Evolutionary conservation across 1,140 invertebrate genomes (phyloP).

Genomic region (Orchestia grillus): DNA sequence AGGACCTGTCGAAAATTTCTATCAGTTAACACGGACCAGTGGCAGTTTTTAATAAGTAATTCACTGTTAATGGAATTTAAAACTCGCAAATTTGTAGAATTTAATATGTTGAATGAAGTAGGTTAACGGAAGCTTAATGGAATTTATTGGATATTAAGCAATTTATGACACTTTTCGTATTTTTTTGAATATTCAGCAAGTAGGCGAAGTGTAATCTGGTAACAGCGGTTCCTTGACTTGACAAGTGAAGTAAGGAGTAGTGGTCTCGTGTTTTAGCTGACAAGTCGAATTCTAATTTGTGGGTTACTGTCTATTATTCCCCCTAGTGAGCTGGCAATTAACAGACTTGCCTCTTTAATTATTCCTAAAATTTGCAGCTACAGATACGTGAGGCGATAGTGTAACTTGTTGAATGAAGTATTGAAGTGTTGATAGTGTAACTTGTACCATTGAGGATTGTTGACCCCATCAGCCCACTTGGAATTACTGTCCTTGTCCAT

Average conservation of each 20-base stretch:
- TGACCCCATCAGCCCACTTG: neutral
- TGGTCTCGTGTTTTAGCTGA: neutral
- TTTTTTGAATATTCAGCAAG: neutral
- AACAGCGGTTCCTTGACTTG: neutral
- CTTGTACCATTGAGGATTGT: neutral
- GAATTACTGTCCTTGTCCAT: neutral
- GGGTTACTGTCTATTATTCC: neutral
- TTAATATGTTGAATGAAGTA: neutral
- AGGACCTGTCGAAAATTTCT: neutral
- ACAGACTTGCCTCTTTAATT: neutral
- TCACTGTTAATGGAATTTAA: neutral
- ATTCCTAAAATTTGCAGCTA: neutral
- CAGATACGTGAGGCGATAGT: no score
- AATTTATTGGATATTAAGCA: neutral
- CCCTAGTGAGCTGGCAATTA: neutral
- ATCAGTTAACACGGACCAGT: neutral
- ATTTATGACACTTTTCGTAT: no score
- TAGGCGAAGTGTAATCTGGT: neutral
- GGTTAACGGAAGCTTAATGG: neutral
- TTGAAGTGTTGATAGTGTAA: neutral
- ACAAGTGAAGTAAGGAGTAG: neutral
- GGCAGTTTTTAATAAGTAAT: neutral
- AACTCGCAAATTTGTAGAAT: neutral
- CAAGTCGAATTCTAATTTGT: neutral
- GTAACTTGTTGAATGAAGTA: no score